These are phyloP conservation scores for Prolemur simus DNA, from an alignment of 2,113 vertebrate genomes.

Conservation along the genomic window DNA sequence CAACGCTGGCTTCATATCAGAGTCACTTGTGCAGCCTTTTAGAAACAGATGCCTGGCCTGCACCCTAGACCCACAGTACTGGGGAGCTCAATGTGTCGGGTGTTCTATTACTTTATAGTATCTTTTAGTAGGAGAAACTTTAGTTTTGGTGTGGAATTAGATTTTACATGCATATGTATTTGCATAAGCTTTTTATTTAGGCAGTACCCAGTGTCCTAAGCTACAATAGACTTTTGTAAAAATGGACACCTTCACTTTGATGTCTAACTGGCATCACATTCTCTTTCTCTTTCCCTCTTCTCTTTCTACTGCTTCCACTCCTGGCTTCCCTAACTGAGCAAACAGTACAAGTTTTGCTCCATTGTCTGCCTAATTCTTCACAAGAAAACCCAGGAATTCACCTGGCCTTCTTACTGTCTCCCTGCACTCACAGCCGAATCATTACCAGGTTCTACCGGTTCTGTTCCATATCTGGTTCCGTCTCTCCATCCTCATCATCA, in stretches of 20 bases:
- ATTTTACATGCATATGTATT: not conserved
- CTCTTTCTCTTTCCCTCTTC: not conserved
- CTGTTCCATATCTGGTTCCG: not conserved
- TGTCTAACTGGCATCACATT: not conserved
- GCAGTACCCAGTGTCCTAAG: not conserved
- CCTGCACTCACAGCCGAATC: accelerated
- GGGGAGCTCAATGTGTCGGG: not conserved
- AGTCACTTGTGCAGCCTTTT: not conserved
- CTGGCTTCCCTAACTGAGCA: not conserved
- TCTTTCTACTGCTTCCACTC: not conserved
- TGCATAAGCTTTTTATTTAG: not conserved
- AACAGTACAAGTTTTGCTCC: too few species aligned
- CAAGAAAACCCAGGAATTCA: not conserved
- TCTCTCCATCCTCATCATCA: not conserved
- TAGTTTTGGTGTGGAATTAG: not conserved
- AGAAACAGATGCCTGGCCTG: not conserved
- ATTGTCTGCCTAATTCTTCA: not conserved
- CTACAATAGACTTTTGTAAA: not conserved
- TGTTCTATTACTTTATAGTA: not conserved
- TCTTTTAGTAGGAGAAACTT: not conserved
- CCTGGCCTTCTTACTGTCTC: not conserved
- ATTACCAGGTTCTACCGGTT: not conserved
- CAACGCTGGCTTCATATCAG: not conserved
- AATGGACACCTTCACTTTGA: not conserved
- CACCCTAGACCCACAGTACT: not conserved